Conservation (phyloP, 2,888 invertebrate species). For the Drosophila vallismaia region DNA sequence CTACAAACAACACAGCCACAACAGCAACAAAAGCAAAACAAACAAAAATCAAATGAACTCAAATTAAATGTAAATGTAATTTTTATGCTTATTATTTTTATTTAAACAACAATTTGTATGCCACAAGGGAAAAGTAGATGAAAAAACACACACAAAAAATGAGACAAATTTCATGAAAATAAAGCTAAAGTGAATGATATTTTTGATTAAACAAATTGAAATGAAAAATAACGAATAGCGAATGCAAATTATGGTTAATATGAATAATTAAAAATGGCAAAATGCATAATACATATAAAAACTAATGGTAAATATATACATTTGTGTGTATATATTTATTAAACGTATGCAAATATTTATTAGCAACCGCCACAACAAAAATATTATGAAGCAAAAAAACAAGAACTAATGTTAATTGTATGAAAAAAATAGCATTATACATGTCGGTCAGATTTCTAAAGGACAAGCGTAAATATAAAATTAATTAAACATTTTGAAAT, state of each 20-base stretch:
- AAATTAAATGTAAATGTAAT: constrained; percentile 83
- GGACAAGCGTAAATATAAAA: constrained; percentile 33
- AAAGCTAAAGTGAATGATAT: constrained; percentile 62
- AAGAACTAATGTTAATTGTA: constrained; percentile 50
- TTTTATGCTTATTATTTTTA: constrained; percentile 82
- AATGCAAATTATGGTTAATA: constrained; percentile 55
- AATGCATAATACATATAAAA: constrained; percentile 30
- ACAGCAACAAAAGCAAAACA: constrained; percentile 57
- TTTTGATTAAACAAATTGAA: constrained; percentile 76
- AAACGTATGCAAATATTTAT: constrained; percentile 53
- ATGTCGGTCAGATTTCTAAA: constrained; percentile 34
- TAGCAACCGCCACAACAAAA: constrained; percentile 65
- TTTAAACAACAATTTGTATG: constrained; percentile 71
- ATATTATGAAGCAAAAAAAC: constrained; percentile 15
- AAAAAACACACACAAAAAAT: constrained; percentile 24
- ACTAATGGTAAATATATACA: constrained; percentile 37
- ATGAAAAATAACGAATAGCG: constrained; percentile 55
- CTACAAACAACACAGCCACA: constrained; percentile 58
- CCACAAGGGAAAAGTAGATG: constrained; percentile 47
- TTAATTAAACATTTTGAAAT: constrained; percentile 42
- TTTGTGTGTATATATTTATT: constrained; percentile 69
- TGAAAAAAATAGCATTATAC: constrained; percentile 33
- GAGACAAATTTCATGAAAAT: constrained; percentile 32
- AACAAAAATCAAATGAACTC: constrained; percentile 83
- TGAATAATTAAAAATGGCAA: constrained; percentile 43